phyloP scores from a whole-genome alignment of 2,113 vertebrate species.

The Tor tambroides region DNA sequence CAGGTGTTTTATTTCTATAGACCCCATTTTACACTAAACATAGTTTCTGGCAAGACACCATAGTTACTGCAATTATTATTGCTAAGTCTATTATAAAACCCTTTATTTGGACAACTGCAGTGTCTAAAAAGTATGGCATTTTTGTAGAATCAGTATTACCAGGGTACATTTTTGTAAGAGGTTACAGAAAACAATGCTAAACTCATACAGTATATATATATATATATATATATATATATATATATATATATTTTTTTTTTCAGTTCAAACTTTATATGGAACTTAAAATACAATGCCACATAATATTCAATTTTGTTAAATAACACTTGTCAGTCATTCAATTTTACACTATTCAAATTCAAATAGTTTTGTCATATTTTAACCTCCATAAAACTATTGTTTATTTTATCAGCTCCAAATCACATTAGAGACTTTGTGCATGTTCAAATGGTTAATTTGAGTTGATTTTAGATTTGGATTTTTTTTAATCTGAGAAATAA shows the following conservation, averaged over 20 bases:
- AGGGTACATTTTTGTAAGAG: not conserved
- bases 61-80: not conserved
- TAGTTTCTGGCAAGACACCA: not conserved
- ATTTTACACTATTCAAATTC: too few relatives aligned
- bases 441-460: not conserved
- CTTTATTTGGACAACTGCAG: not conserved
- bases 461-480: not conserved
- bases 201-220: too few relatives aligned
- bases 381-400: not conserved
- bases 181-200: not conserved
- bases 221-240: too few relatives aligned
- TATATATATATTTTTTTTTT: too few relatives aligned
- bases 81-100: not conserved
- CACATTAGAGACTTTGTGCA: not conserved
- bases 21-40: not conserved
- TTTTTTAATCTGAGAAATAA: not conserved
- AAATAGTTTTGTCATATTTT: not conserved
- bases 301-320: too few relatives aligned
- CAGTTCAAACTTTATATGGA: too few relatives aligned
- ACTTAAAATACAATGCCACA: too few relatives aligned
- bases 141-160: not conserved
- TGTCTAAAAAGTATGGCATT: not conserved
- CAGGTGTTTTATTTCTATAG: not conserved
- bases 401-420: not conserved
- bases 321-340: too few relatives aligned